A percentile compares a stretch with the other conserved stretches of the same genome.
These are phyloP conservation scores for Lissocephala sabroskyi DNA, from an alignment of 2,888 invertebrate species.

Conservation along the genomic window DNA sequence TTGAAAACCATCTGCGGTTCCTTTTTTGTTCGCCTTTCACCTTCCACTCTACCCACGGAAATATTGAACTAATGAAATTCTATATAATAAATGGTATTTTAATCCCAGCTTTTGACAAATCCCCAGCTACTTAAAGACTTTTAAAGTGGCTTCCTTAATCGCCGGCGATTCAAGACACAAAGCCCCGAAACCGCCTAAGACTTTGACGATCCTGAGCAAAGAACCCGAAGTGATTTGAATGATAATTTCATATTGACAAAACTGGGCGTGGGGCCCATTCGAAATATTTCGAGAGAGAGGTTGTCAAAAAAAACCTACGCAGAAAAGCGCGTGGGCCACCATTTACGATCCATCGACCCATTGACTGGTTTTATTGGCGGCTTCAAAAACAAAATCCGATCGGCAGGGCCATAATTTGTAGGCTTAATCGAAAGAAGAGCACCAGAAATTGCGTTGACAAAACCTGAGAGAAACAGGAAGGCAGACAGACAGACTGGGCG, in stretches of 20 bases:
- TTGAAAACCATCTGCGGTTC: no score
- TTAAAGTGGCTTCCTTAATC: no score
- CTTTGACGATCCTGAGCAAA: background rate
- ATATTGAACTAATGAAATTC: no score
- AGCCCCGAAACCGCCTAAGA: no score
- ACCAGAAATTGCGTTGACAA: slow-evolving; percentile 9
- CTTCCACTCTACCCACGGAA: no score
- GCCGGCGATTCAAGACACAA: no score
- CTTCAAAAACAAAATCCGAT: slow-evolving; percentile 37
- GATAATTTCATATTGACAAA: background rate
- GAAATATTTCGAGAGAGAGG: background rate
- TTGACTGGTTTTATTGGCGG: slow-evolving; percentile 17
- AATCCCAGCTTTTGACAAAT: no score
- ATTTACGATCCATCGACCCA: no score
- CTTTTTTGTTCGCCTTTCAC: no score
- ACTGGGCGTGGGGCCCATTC: background rate
- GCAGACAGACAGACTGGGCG: background rate
- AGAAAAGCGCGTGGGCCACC: background rate
- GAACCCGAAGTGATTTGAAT: background rate
- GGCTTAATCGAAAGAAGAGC: slow-evolving; percentile 25
- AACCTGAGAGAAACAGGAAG: slow-evolving; percentile 3
- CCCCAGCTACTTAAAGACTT: no score
- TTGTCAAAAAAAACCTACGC: background rate
- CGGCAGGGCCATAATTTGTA: slow-evolving; percentile 56
- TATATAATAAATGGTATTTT: no score